phyloP scores from a whole-genome alignment of 2,888 invertebrate genomes.

The Pherbina coryleti region DNA sequence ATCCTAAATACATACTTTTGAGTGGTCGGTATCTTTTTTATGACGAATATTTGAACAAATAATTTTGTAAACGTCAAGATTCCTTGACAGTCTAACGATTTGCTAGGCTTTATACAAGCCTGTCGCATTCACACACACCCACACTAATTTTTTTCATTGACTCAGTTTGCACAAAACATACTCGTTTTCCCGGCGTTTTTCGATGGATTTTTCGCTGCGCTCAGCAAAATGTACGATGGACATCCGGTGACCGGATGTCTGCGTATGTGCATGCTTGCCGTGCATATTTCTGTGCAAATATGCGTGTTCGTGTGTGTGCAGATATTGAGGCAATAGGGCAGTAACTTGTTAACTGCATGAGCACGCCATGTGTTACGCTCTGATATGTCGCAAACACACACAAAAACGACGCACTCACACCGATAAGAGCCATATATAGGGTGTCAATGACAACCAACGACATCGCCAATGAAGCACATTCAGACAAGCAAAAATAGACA shows the following conservation, averaged over 20 bases:
- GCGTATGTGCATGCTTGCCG: not conserved
- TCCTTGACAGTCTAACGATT: not conserved
- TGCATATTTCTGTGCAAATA: not conserved
- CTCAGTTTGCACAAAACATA: not conserved
- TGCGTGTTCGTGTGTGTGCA: not conserved
- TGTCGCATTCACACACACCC: not conserved
- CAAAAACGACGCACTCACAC: not conserved
- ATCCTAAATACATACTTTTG: not conserved
- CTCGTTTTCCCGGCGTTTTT: constrained; percentile 4
- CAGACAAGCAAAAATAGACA: constrained; percentile 2
- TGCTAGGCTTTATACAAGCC: not conserved
- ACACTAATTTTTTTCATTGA: not conserved
- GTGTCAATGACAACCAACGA: constrained; percentile 34
- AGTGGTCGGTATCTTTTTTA: not conserved
- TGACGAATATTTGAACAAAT: not conserved
- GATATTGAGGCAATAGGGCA: constrained; percentile 3
- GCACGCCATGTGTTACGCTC: constrained; percentile 9
- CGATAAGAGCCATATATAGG: constrained; percentile 1
- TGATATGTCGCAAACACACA: constrained; percentile 17
- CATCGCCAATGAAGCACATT: constrained; percentile 7
- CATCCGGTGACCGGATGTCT: constrained; percentile 39
- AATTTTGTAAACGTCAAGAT: not conserved
- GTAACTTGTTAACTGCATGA: constrained; percentile 31
- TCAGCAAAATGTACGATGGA: constrained; percentile 43
- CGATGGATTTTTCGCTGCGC: constrained; percentile 26